Evolutionary conservation across 2,888 invertebrate species (phyloP).

Genomic region (Exocentrus adspersus): DNA sequence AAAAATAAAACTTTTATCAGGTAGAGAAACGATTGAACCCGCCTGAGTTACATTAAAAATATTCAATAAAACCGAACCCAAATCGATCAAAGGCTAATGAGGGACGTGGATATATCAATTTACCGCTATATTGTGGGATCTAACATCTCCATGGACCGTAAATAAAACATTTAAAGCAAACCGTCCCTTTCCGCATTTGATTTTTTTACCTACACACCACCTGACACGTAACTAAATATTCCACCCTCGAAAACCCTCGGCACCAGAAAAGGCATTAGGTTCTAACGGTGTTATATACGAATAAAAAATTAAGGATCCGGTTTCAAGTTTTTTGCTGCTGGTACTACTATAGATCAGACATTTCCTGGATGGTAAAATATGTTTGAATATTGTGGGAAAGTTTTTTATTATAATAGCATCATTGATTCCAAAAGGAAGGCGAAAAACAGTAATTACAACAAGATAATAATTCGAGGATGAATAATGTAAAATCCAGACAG

Average conservation of each 20-base stretch:
- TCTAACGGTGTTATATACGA: constrained; percentile 31
- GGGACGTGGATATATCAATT: constrained; percentile 42
- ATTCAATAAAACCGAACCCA: constrained; percentile 11
- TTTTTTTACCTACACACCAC: constrained; percentile 43
- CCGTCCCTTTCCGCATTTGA: constrained; percentile 36
- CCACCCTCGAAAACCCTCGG: constrained; percentile 25
- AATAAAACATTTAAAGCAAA: constrained; percentile 17
- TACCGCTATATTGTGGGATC: constrained; percentile 37
- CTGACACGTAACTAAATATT: constrained; percentile 47
- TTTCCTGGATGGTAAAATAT: constrained; percentile 24
- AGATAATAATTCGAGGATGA: not conserved
- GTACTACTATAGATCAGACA: constrained; percentile 7
- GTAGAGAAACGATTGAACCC: not conserved
- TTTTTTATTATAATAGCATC: not conserved
- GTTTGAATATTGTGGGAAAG: constrained; percentile 5
- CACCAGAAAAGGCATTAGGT: constrained; percentile 10
- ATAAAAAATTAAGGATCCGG: constrained; percentile 32
- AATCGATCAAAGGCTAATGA: constrained; percentile 24
- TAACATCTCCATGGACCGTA: constrained; percentile 5
- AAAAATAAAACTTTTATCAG: constrained; percentile 17
- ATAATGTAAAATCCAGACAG: no score
- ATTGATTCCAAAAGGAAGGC: not conserved
- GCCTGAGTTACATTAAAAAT: not conserved
- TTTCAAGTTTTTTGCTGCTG: constrained; percentile 11
- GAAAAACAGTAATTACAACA: not conserved